Evolutionary conservation across 2,797 vertebrate genomes (phyloP), one percentile per base, ranked within the genome.

Genomic region (Lagocephalus sceleratus): DNA sequence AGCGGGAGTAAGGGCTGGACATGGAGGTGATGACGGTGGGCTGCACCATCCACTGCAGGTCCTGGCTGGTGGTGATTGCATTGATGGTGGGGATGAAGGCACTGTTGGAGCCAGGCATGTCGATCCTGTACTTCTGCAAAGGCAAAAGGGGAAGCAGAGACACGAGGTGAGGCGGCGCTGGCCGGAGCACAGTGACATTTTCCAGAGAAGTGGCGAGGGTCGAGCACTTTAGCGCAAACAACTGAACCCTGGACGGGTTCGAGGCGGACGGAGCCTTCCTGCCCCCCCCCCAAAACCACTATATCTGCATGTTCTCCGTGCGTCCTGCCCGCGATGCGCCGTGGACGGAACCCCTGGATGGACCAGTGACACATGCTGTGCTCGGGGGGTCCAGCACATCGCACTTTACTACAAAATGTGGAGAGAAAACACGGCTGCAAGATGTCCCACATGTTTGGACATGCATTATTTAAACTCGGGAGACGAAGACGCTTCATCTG

Each of bases 1-100:
- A 92, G 47, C 96, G 94, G 0, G 94, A 87, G 76, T 98, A 98
- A 0, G 96, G 96, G 85, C 92, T 98, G 60, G 97, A 98, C 96
- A 99, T 99, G 85, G 97, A 99, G 77, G 97, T 99, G 91, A 99
- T 99, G 71, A 99, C 97, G 0, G 97, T 99, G 69, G 97, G 96
- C 87, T 99, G 97, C 22, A 99, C 97, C 97, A 99, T 99, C 97
- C 97, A 99, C 95, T 99, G 97, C 52, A 99, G 89, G 89, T 99
- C 97, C 88, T 99, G 97, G 89, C 96, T 99, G 79, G 97, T 99
- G 14, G 97, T 99, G 88, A 99, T 99, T 90, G 97, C 97, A 85
- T 98, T 99, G 84, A 99, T 97, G 10, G 97, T 99, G 22, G 97
- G 97, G 68, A 99, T 98, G 79, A 99, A 99, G 93, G 96, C 94